Base-by-base conservation (phyloP, 2,888 invertebrate species). In the Panzeria rudis region DNA sequence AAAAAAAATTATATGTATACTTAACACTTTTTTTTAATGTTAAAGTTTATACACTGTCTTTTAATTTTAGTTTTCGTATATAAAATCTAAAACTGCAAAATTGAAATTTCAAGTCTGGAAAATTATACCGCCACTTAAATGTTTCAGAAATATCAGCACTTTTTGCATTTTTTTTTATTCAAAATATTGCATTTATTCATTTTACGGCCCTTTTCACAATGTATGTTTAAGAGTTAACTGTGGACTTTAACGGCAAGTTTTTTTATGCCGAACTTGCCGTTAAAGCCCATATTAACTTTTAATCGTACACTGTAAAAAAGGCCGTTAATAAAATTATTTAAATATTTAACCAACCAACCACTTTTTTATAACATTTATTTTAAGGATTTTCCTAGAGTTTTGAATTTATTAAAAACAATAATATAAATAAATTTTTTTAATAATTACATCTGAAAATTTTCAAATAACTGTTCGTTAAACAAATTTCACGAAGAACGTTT, bases 401-500 rank as follows among this genome's bases (percentile, higher is more conserved):
- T 7, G n/a, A 47, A 32, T 35, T 29, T 20, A 8, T 7, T 29
- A 44, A 13, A 6, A 17, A 52, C 38, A 62, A 23, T 23, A 56
- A 23, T 54, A 47, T 4, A 50, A 52, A 13, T 13, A 41, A 75
- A 59, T 23, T 25, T 17, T 56, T 66, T n/a, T 32, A 47, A 59
- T 47, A 77, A 47, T 68, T 77, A 77, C 77, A 61, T 68, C 68
- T 50, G 15, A 64, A 64, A 47, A 25, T 56, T 73, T 62, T 62
- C 29, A 52, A 69, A 69, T 32, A 25, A 69, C 23, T 17, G 52
- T 29, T 47, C 25, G 29, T 23, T 29, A 25, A 64, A 75, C 17
- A 54, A 52, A 9, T 69, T 68, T 50, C 11, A 20, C 29, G 0
- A 20, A 13, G 11, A 66, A 56, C n/a, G 20, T 29, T 20, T 38